phyloP scores from a whole-genome alignment of 2,113 vertebrate genomes.

The Brachyistius frenatus region DNA sequence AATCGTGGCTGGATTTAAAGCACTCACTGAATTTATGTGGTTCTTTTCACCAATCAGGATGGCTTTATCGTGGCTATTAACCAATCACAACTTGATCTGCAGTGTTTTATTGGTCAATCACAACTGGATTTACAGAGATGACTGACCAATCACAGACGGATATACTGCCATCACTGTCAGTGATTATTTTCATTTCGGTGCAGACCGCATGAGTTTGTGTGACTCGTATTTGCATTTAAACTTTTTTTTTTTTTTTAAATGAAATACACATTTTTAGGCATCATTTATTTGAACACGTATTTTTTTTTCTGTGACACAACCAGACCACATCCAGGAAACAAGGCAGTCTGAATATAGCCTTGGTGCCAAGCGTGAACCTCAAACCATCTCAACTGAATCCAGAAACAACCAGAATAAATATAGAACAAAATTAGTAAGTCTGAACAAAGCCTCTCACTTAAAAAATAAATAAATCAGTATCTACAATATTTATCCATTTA shows the following conservation, averaged over 20 bases:
- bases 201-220: neutral
- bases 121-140: constrained; percentile 44
- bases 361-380: too few species aligned
- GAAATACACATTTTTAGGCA: constrained; percentile 9
- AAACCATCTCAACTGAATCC: too few species aligned
- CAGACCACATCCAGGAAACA: too few species aligned
- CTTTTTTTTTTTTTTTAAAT: too few species aligned
- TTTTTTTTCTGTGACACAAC: too few species aligned
- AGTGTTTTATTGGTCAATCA: constrained; percentile 48
- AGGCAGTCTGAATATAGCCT: too few species aligned
- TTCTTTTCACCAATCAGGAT: neutral
- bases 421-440: too few species aligned
- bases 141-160: constrained; percentile 49
- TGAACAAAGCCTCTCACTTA: too few species aligned
- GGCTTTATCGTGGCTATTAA: too few species aligned
- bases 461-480: too few species aligned
- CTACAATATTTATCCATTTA: too few species aligned
- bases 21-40: neutral
- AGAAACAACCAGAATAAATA: too few species aligned
- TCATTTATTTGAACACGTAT: constrained; percentile 11
- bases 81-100: neutral
- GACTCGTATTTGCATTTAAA: constrained; percentile 1
- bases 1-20: constrained; percentile 54
- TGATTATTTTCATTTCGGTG: constrained; percentile 20
- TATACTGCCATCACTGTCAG: neutral